phyloP scores from a whole-genome alignment of 2,888 invertebrate species.

The Sericinus montela region DNA sequence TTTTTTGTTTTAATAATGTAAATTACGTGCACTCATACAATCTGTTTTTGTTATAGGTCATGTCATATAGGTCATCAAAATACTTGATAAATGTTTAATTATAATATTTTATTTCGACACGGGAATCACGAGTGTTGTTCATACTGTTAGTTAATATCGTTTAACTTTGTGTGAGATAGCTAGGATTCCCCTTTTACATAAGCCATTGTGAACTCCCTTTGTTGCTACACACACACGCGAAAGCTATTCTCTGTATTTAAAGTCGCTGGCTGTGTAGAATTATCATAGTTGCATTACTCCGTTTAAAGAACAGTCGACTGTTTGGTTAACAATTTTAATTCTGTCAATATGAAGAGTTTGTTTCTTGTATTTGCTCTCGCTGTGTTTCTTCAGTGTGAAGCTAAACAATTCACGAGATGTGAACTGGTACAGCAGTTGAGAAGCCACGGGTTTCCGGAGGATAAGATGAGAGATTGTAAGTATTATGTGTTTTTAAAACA shows the following conservation, averaged over 20 bases:
- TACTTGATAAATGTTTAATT: too few relatives aligned
- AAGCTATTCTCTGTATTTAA: slow-evolving; percentile 1
- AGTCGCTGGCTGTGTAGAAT: background rate
- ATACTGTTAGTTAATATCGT: background rate
- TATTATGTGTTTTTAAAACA: too few relatives aligned
- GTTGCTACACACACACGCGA: background rate
- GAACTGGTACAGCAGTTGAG: slow-evolving; percentile 42
- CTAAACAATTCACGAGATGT: slow-evolving; percentile 41
- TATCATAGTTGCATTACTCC: background rate
- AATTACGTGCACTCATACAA: too few relatives aligned
- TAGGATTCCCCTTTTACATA: slow-evolving; percentile 10
- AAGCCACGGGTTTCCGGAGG: slow-evolving; percentile 46
- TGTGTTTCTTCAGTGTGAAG: slow-evolving; percentile 26
- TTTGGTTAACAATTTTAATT: background rate
- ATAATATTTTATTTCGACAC: too few relatives aligned
- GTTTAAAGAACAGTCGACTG: background rate
- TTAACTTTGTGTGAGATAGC: slow-evolving; percentile 9
- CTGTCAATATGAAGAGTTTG: slow-evolving; percentile 11
- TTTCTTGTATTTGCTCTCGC: slow-evolving; percentile 9
- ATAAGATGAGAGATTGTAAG: slow-evolving; percentile 50
- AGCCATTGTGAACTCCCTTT: background rate
- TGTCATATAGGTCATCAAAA: too few relatives aligned
- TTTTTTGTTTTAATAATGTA: too few relatives aligned
- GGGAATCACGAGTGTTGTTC: too few relatives aligned
- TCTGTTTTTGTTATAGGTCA: too few relatives aligned